Percentiles rank a stretch among this genome's conserved stretches.
Conservation (phyloP, 2,113 vertebrate species). For the Raphicerus campestris region DNA sequence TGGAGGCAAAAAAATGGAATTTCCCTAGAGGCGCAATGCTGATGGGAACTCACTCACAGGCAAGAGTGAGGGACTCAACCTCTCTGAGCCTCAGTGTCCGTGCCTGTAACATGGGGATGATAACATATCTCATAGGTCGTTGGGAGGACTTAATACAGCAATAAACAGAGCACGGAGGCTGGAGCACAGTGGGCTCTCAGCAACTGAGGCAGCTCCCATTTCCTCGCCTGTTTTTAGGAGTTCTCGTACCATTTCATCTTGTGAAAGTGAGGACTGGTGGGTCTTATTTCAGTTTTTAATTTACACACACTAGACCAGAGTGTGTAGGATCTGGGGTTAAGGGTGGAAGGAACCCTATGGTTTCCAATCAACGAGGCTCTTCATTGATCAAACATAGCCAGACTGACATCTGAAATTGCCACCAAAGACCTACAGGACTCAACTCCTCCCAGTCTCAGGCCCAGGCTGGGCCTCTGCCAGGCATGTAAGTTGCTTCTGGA, state of each 20-base stretch:
- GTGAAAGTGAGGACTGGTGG: background rate
- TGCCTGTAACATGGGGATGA: background rate
- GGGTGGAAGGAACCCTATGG: background rate
- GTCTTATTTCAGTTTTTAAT: background rate
- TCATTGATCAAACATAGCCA: background rate
- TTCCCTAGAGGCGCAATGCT: background rate
- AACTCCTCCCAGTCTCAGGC: background rate
- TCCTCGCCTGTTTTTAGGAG: background rate
- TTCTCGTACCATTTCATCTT: background rate
- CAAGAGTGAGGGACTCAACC: background rate
- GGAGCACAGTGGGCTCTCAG: background rate
- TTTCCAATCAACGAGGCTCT: background rate
- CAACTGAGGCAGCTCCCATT: background rate
- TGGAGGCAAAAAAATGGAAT: background rate
- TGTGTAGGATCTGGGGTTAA: background rate
- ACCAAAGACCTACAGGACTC: background rate
- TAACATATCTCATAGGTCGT: fast-evolving
- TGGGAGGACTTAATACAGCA: background rate
- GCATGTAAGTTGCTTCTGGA: background rate
- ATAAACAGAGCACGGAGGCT: fast-evolving
- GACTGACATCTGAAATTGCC: background rate
- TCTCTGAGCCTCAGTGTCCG: conserved; percentile 14
- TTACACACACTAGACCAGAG: background rate
- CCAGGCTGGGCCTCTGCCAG: background rate
- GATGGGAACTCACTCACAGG: background rate